Evolutionary conservation across 64 coral and sea anemone species (phyloP), one percentile per base, ranked within the genome.

Genomic region (Pachyseris speciosa): DNA sequence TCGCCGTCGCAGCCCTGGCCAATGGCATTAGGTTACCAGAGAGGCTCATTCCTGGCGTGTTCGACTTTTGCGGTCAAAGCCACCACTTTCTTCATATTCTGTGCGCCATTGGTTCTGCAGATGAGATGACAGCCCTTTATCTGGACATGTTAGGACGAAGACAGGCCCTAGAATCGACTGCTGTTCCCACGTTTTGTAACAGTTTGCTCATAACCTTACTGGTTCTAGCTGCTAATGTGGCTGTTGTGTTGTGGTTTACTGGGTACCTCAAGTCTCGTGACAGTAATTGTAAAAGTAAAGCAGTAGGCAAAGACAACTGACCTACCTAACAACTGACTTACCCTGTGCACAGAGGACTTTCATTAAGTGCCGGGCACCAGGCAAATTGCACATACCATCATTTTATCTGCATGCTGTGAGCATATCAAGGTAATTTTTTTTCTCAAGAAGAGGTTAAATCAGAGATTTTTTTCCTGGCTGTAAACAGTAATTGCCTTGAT

Each of bases 31-130:
- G 73, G 28, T 55, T 96, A 17, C 94, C 94, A 2, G 94, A 96
- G 50, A 47, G 90, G 30, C 68, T 84, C 28, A 48, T 89, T 7
- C 94, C 94, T 0, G 87, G 86, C 30, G 50, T 88, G 2, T 96
- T 96, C 45, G 90, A 96, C 55, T 93, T 96, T 50, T 93, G 83
- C 89, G 94, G 94, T 13, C 94, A 96, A 32, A 96, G 94, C 69
- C 94, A 96, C 60, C 94, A 96, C 63, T 96, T 96, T 90, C 69
- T 96, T 34, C 94, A 96, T 41, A 89, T 96, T n/a, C 79, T 96
- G 7, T 96, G 90, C 43, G 90, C 94, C 1, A 64, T 96, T 70
- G 94, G 90, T 31, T 22, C 90, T 83, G 50, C 57, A 8, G 90
- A 96, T 88, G 90, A 96, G 65, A 93, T 93, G 42, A 85, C 78